Evolutionary conservation across 2,113 vertebrate genomes (phyloP).

Genomic region (Hippocampus comes): DNA sequence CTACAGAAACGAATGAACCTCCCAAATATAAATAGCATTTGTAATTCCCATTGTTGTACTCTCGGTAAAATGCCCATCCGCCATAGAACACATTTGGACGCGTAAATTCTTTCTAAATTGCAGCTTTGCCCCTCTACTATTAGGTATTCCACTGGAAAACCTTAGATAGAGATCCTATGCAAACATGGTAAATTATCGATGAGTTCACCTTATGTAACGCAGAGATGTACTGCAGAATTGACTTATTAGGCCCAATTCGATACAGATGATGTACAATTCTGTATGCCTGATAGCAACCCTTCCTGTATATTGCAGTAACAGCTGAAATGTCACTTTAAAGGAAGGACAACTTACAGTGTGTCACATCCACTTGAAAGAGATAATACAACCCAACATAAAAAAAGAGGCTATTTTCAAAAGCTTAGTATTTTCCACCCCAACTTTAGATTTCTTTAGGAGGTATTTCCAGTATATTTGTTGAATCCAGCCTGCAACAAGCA

Average conservation of each 20-base stretch:
- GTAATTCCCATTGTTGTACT: neutral
- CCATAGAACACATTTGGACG: neutral
- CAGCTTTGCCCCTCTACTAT: neutral
- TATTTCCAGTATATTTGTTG: slow-evolving; percentile 4
- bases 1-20: neutral
- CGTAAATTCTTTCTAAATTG: neutral
- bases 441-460: neutral
- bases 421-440: neutral
- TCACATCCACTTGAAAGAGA: neutral
- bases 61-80: neutral
- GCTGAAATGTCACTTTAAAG: neutral
- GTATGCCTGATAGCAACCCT: neutral
- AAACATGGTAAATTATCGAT: neutral
- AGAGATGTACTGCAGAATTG: neutral
- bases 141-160: neutral
- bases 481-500: slow-evolving; percentile 2
- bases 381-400: neutral
- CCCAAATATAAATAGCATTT: neutral
- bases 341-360: neutral
- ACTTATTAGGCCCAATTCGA: neutral
- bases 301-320: neutral
- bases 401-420: neutral
- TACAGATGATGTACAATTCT: neutral
- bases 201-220: slow-evolving; percentile 19
- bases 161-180: too few relatives aligned